These are phyloP conservation scores for Sphenodon punctatus DNA, from an alignment of 2,797 vertebrate genomes.

Conservation along the genomic window DNA sequence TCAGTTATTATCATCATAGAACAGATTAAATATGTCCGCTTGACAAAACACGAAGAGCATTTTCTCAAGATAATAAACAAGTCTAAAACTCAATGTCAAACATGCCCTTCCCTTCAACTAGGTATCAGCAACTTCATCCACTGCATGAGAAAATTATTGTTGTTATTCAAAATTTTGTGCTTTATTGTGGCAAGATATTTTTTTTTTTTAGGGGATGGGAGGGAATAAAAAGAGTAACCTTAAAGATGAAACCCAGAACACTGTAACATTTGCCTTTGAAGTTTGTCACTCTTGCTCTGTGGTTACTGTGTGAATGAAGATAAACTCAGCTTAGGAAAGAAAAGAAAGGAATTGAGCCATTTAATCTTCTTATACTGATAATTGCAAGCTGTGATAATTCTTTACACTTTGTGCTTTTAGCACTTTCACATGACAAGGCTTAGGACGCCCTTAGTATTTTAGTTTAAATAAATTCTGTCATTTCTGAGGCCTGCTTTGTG, in stretches of 20 bases:
- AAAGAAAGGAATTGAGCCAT: slow-evolving; percentile 44
- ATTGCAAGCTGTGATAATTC: slow-evolving; percentile 49
- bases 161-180: no score
- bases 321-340: slow-evolving; percentile 44
- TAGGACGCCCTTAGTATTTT: slow-evolving; percentile 25
- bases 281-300: neutral
- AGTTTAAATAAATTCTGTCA: slow-evolving; percentile 17
- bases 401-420: slow-evolving; percentile 28
- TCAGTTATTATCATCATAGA: no score
- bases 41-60: no score
- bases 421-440: slow-evolving; percentile 15
- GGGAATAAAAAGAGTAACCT: neutral
- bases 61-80: no score
- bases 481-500: slow-evolving; percentile 32
- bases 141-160: no score
- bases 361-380: slow-evolving; percentile 66
- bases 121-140: no score
- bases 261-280: slow-evolving; percentile 44
- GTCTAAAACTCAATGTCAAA: no score
- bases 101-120: no score
- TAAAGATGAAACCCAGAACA: slow-evolving; percentile 11
- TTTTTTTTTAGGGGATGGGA: no score
- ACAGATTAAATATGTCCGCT: no score
- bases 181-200: no score
- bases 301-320: slow-evolving; percentile 28